These are phyloP conservation scores for Rhamphomyia laevipes DNA, from an alignment of 2,888 invertebrate species.

Conservation along the genomic window DNA sequence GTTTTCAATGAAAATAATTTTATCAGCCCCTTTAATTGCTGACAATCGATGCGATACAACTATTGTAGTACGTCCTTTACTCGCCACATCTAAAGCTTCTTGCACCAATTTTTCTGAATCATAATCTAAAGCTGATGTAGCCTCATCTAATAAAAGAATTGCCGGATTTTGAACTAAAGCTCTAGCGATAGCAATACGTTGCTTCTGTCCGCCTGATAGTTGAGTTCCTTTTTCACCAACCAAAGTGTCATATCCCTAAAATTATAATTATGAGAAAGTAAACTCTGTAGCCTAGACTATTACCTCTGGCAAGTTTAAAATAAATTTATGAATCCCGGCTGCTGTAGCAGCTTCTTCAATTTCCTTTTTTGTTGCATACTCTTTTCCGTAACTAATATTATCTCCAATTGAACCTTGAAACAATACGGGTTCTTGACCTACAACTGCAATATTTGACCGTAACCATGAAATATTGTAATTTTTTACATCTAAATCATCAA, in stretches of 20 bases:
- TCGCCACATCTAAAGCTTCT: slow-evolving; percentile 64
- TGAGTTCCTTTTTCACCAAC: slow-evolving; percentile 73
- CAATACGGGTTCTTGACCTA: slow-evolving; percentile 79
- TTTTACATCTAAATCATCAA: slow-evolving; percentile 53
- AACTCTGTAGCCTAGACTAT: slow-evolving; percentile 11
- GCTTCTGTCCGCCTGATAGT: slow-evolving; percentile 74
- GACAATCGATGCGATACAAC: slow-evolving; percentile 64
- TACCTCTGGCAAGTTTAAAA: slow-evolving; percentile 58
- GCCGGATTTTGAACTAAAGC: slow-evolving; percentile 67
- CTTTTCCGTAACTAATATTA: slow-evolving; percentile 61
- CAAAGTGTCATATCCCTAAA: slow-evolving; percentile 60
- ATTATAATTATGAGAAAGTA: slow-evolving; percentile 1
- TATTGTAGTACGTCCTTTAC: slow-evolving; percentile 60
- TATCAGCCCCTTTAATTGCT: slow-evolving; percentile 58
- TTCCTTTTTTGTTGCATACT: slow-evolving; percentile 52
- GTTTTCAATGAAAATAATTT: slow-evolving; percentile 57
- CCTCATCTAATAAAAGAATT: slow-evolving; percentile 67
- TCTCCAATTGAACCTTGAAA: slow-evolving; percentile 64
- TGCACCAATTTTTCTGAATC: slow-evolving; percentile 73
- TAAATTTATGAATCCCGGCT: slow-evolving; percentile 68
- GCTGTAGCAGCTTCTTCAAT: slow-evolving; percentile 59
- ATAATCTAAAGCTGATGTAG: slow-evolving; percentile 73
- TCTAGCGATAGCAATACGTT: slow-evolving; percentile 73
- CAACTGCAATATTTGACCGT: slow-evolving; percentile 68
- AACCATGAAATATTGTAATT: slow-evolving; percentile 60